Evolutionary conservation across 2,888 invertebrate genomes (phyloP).

Genomic region (Polylopha cassiicola): DNA sequence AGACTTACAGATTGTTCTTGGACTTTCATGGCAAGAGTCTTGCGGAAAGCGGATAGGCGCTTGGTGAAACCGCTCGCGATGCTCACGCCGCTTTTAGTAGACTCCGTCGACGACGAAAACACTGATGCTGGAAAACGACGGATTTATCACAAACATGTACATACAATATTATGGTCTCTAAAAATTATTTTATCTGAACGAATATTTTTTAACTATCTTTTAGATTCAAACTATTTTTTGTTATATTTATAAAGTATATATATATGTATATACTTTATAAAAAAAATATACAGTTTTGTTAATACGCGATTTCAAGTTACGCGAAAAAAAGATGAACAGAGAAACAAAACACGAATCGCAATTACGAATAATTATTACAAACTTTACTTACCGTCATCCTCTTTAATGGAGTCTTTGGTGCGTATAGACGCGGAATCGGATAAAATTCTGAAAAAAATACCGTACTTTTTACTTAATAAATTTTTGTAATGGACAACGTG

Average conservation of each 20-base stretch:
- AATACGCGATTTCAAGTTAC: too few relatives aligned
- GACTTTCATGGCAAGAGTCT: slow-evolving; percentile 51
- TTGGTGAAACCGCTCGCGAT: slow-evolving; percentile 55
- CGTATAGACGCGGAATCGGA: slow-evolving; percentile 25
- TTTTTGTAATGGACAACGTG: too few relatives aligned
- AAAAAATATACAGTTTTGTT: too few relatives aligned
- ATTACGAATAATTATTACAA: neutral
- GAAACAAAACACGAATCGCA: too few relatives aligned
- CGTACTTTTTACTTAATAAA: too few relatives aligned
- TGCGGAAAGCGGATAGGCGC: slow-evolving; percentile 52
- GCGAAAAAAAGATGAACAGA: too few relatives aligned
- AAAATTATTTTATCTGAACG: too few relatives aligned
- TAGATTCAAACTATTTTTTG: too few relatives aligned
- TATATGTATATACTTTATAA: too few relatives aligned
- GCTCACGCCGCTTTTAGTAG: slow-evolving; percentile 51
- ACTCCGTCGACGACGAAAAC: slow-evolving; percentile 50
- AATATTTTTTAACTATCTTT: too few relatives aligned
- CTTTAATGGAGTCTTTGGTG: slow-evolving; percentile 28
- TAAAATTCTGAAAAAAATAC: slow-evolving; percentile 35
- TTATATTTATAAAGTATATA: too few relatives aligned
- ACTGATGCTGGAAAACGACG: slow-evolving; percentile 41
- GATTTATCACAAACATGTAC: neutral
- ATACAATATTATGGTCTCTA: too few relatives aligned
- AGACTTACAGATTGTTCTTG: slow-evolving; percentile 50
- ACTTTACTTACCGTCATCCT: slow-evolving; percentile 36